phyloP scores from a whole-genome alignment of 2,888 invertebrate genomes.

The Ectemnius cavifrons region DNA sequence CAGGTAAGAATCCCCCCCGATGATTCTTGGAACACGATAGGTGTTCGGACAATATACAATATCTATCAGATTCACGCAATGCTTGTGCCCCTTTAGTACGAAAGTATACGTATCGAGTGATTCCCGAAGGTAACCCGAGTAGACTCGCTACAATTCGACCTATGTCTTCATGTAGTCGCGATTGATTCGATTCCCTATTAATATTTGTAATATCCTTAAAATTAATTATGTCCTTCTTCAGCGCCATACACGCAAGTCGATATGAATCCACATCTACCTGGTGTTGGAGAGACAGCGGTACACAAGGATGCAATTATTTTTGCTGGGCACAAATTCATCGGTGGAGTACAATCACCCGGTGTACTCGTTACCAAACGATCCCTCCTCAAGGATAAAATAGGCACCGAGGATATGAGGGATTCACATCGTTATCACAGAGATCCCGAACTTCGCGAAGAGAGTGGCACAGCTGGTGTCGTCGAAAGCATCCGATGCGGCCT shows the following conservation, averaged over 20 bases:
- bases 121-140: not conserved
- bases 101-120: slow-evolving; percentile 12
- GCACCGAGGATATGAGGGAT: slow-evolving; percentile 73
- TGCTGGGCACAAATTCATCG: slow-evolving; percentile 93
- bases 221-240: slow-evolving; percentile 58
- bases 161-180: not conserved
- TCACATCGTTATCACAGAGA: slow-evolving; percentile 78
- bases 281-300: slow-evolving; percentile 85
- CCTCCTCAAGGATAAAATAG: slow-evolving; percentile 78
- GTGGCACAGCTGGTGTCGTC: slow-evolving; percentile 87
- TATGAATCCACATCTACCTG: slow-evolving; percentile 89
- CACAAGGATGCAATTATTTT: slow-evolving; percentile 94
- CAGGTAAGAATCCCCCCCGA: slow-evolving; percentile 78
- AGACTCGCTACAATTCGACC: not conserved
- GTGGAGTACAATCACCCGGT: slow-evolving; percentile 92
- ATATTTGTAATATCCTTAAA: too few species aligned
- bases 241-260: slow-evolving; percentile 88
- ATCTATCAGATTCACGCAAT: slow-evolving; percentile 16
- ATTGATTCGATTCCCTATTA: not conserved
- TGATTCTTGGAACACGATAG: not conserved
- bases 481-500: slow-evolving; percentile 91
- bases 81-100: slow-evolving; percentile 3
- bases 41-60: slow-evolving; percentile 1
- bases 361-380: slow-evolving; percentile 80
- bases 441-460: slow-evolving; percentile 85